Evolutionary conservation across 2,888 invertebrate species (phyloP).

Genomic region (Leucania comma): DNA sequence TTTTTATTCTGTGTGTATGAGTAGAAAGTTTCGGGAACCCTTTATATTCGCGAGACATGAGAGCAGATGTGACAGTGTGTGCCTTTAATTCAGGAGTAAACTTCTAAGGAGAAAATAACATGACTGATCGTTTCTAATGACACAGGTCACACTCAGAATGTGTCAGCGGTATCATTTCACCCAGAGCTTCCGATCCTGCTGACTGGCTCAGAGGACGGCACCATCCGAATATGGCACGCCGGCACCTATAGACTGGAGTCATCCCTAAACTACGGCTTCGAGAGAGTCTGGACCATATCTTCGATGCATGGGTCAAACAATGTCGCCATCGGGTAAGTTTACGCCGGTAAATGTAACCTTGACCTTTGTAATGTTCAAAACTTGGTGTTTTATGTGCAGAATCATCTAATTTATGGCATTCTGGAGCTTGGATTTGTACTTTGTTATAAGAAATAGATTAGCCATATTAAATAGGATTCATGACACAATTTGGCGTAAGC

Average conservation of each 20-base stretch:
- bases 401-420: background rate
- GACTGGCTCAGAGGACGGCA: constrained; percentile 99
- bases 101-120: background rate
- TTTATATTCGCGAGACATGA: background rate
- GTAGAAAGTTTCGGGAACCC: background rate
- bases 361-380: background rate
- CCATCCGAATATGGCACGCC: constrained; percentile 99
- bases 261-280: constrained; percentile 99
- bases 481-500: background rate
- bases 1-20: background rate
- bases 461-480: background rate
- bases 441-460: background rate
- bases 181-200: constrained; percentile 99
- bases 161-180: constrained; percentile 98
- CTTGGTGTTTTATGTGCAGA: background rate
- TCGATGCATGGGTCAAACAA: constrained; percentile 98
- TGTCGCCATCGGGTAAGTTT: constrained; percentile 95
- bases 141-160: constrained; percentile 98
- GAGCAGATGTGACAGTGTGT: background rate
- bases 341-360: background rate
- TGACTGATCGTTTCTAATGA: background rate
- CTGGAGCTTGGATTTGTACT: background rate
- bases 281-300: constrained; percentile 99
- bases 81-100: background rate
- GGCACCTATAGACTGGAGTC: constrained; percentile 99